Conservation (phyloP, 2,888 invertebrate genomes). For the Heliothis peltigera region DNA sequence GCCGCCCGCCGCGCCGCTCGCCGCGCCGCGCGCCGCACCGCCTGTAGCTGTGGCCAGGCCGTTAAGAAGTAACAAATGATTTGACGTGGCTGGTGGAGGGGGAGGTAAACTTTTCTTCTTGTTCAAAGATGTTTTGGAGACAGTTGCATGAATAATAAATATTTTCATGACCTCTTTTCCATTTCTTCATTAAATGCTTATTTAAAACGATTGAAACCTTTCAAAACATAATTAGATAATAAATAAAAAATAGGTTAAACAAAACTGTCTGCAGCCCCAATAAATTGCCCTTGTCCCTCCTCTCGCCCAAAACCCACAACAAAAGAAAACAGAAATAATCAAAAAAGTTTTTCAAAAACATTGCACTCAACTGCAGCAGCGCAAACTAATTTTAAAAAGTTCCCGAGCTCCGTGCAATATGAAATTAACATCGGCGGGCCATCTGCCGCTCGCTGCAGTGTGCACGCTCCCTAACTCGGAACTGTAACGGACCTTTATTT, state of each 20-base stretch:
- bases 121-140: no score
- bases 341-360: slow-evolving; percentile 42
- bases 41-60: no score
- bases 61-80: no score
- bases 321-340: slow-evolving; percentile 29
- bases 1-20: no score
- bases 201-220: no score
- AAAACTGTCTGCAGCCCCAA: neutral
- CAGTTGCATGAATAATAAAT: no score
- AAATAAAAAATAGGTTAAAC: neutral
- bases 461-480: slow-evolving; percentile 24
- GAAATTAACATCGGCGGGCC: slow-evolving; percentile 35
- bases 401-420: slow-evolving; percentile 22
- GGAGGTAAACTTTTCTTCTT: no score
- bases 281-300: neutral
- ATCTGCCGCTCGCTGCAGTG: slow-evolving; percentile 31
- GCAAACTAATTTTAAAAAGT: slow-evolving; percentile 48
- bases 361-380: slow-evolving; percentile 28
- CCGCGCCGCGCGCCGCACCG: no score
- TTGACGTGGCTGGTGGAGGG: no score
- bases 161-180: no score
- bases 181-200: no score
- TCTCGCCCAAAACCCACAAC: slow-evolving; percentile 12
- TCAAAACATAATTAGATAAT: no score
- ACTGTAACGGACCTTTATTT: slow-evolving; percentile 43